A percentile compares a stretch with the other conserved stretches of the same genome.
Evolutionary conservation across 2,113 vertebrate species (phyloP).

Genomic region (Dicentrarchus labrax): DNA sequence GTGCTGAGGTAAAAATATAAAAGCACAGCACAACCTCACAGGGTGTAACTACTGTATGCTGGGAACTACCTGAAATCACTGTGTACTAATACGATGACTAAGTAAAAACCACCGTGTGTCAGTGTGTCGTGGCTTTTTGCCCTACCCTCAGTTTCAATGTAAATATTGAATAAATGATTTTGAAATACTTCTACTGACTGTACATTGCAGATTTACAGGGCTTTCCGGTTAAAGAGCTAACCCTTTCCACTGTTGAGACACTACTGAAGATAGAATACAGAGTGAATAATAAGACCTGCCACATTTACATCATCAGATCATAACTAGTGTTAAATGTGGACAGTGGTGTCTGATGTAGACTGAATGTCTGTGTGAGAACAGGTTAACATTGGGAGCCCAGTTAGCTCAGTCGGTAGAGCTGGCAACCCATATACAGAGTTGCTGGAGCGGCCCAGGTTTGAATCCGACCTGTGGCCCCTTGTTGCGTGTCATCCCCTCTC

Average conservation of each 20-base stretch:
- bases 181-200: no score
- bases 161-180: neutral
- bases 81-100: neutral
- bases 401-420: no score
- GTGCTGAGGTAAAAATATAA: neutral
- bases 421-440: no score
- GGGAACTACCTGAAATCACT: neutral
- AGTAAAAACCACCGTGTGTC: neutral
- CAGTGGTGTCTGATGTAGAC: neutral
- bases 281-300: neutral
- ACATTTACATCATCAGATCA: neutral
- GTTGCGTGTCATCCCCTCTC: no score
- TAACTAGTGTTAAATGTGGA: neutral
- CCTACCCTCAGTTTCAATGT: neutral
- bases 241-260: neutral
- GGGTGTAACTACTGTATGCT: neutral
- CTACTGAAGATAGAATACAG: neutral
- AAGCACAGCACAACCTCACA: neutral
- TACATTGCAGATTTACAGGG: neutral
- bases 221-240: neutral
- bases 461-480: no score
- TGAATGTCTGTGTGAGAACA: neutral
- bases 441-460: no score
- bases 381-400: no score
- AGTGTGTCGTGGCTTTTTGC: no score